Percentiles rank a stretch among this genome's conserved stretches.
Conservation (phyloP, 2,113 vertebrate species). For the Corythaeola cristata region DNA sequence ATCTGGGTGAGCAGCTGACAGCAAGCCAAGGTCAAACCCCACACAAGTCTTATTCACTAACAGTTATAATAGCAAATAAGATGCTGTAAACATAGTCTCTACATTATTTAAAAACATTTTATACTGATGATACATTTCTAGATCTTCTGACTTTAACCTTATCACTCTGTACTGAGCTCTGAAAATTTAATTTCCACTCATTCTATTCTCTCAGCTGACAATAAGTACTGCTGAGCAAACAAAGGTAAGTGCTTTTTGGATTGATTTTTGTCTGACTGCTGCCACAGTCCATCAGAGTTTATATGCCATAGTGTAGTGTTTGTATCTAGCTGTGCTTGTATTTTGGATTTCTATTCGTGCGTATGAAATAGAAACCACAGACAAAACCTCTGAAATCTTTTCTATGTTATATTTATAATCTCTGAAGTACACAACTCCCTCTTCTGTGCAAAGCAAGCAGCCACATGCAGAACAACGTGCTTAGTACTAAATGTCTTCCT, state of each 20-base stretch:
- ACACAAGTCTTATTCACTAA: neutral
- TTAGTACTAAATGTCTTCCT: neutral
- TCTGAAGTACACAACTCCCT: neutral
- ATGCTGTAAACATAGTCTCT: neutral
- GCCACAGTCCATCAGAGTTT: neutral
- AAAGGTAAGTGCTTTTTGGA: neutral
- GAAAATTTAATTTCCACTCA: slow-evolving; percentile 17
- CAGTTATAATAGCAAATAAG: neutral
- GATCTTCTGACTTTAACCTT: slow-evolving; percentile 3
- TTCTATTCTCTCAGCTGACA: neutral
- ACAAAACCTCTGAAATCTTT: neutral
- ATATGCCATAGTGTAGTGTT: neutral
- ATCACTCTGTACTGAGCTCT: neutral
- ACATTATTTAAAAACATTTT: neutral
- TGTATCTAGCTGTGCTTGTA: neutral
- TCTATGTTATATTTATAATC: neutral
- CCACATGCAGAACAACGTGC: neutral
- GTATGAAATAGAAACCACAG: neutral
- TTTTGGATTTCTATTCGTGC: neutral
- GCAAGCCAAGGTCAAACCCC: neutral
- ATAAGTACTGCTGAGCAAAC: neutral
- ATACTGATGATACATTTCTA: neutral
- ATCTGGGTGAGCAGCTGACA: neutral
- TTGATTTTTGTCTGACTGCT: neutral
- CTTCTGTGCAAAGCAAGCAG: neutral